Evolutionary conservation across 1,140 invertebrate species (phyloP).

Genomic region (Prorops nasuta): DNA sequence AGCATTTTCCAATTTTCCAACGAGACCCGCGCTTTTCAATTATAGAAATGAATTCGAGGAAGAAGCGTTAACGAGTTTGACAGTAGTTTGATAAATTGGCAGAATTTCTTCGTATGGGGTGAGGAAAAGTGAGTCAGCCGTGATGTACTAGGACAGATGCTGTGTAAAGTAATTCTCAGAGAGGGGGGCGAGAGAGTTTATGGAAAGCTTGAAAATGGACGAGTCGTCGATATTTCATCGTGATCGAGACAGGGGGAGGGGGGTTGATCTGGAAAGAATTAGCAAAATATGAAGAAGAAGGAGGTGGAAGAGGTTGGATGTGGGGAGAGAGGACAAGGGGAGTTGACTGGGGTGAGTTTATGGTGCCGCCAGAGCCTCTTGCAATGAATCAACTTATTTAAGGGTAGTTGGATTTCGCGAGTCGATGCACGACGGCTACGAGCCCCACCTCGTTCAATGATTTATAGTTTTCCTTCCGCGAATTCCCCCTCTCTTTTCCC

Average conservation of each 20-base stretch:
- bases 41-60: no score
- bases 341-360: conserved; percentile 15
- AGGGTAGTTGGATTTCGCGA: conserved; percentile 57
- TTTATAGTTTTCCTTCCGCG: background rate
- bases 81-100: no score
- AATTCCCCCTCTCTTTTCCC: background rate
- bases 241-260: conserved; percentile 10
- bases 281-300: conserved; percentile 48
- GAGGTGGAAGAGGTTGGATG: conserved; percentile 1
- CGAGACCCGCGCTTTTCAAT: no score
- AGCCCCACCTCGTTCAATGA: background rate
- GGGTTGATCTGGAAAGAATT: conserved; percentile 42
- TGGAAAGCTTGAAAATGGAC: no score
- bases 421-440: conserved; percentile 49
- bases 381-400: conserved; percentile 58
- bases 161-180: no score
- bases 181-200: no score
- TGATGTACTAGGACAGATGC: no score
- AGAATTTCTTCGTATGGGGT: no score
- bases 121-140: no score
- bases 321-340: background rate
- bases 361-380: conserved; percentile 31
- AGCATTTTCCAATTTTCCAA: no score
- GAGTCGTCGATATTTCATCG: no score
- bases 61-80: no score